Base-by-base conservation (phyloP, 2,113 vertebrate genomes). In the Eulemur macaco region DNA sequence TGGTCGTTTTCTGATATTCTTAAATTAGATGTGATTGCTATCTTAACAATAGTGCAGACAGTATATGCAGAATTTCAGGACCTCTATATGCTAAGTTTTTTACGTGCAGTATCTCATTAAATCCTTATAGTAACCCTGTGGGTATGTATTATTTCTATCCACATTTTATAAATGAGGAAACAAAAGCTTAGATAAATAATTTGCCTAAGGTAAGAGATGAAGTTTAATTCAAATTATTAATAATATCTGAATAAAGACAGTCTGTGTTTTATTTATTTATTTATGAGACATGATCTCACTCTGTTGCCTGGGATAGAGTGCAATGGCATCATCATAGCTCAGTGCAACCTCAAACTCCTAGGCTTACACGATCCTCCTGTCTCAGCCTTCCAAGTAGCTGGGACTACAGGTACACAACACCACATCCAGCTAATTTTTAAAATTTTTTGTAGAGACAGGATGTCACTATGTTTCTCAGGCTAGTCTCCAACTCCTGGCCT, bases 171-270 rank as follows among this genome's bases (percentile, higher is more conserved):
- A 86, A 56, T 84, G 60, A 86, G 45, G 78, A 95, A 89, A 39
- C 34, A 54, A 39, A 73, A 86, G 25, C 37, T 42, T 69, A 83
- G 39, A 56, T 18, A 63, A 83, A 73, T 93, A 90, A 85, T 58
- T 96, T 95, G 42, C 25, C 18, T 95, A 86, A 92, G 47, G 13
- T 88, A 88, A 80, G 37, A 50, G 23, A 14, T 81, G 7, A 1
- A 56, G 25, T 86, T 91, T 86, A 88, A 85, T 94, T 97, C 47
- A 47, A 47, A 83, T 92, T 92, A 56, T 56, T 56, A 56, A 56
- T 56, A 78, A 83, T 85, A 64, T 18, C 17, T 88, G 39, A 42
- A 29, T 83, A 85, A 88, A 81, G 58, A 64, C 14, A 60, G 10
- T 60, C 25, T 27, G 1, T 60, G 23, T 27, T 60, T 60, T 60